phyloP scores from a whole-genome alignment of 2,888 invertebrate species.

The Trichopoda pennipes region DNA sequence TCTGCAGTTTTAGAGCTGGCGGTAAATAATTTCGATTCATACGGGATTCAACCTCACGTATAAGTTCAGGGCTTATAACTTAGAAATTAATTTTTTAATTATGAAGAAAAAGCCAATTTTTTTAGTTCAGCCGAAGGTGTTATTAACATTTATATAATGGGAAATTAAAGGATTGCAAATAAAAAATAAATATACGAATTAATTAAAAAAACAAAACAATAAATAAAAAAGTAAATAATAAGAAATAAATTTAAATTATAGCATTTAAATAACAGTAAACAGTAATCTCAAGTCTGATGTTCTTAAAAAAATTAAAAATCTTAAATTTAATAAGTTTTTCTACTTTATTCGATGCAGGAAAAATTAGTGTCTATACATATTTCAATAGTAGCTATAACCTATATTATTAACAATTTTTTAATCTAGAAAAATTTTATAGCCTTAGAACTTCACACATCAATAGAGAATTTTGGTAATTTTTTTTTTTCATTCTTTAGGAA shows the following conservation, averaged over 20 bases:
- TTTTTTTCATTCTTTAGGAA: too few species aligned
- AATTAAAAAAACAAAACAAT: conserved; percentile 10
- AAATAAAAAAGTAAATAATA: conserved; percentile 7
- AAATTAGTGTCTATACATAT: too few species aligned
- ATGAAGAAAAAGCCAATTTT: conserved; percentile 13
- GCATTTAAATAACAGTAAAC: background rate
- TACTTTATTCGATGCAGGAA: too few species aligned
- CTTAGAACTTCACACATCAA: too few species aligned
- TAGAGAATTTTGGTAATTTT: too few species aligned
- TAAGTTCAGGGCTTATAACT: conserved; percentile 94
- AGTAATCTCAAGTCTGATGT: background rate
- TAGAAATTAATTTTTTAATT: conserved; percentile 70
- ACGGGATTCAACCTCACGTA: conserved; percentile 93
- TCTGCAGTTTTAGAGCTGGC: conserved; percentile 84
- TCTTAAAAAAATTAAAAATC: too few species aligned
- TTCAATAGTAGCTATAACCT: too few species aligned
- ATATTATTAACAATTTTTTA: too few species aligned
- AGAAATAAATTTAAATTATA: background rate
- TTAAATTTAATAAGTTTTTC: too few species aligned
- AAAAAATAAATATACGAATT: conserved; percentile 32
- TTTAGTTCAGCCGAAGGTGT: conserved; percentile 23
- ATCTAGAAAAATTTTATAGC: too few species aligned
- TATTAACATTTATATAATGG: conserved; percentile 18
- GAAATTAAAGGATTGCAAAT: conserved; percentile 28
- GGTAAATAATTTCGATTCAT: conserved; percentile 92